Conservation (phyloP, 2,888 invertebrate genomes). For the Amphipoea lucens region DNA sequence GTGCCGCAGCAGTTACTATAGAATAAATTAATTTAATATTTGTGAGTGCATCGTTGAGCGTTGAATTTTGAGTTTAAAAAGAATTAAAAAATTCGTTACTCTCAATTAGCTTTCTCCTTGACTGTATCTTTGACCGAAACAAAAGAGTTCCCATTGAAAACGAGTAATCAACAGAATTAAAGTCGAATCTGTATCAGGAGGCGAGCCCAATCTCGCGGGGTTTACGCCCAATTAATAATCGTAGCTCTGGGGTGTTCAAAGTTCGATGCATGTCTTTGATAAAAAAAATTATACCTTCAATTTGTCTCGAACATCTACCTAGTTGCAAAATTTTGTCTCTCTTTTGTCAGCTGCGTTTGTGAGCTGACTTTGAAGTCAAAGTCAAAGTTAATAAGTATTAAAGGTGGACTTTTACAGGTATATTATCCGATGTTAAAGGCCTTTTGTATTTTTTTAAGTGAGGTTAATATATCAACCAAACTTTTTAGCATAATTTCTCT, state of each 20-base stretch:
- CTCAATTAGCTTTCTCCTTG: constrained; percentile 56
- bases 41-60: not conserved
- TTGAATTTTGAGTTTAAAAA: constrained; percentile 5
- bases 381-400: no score
- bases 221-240: constrained; percentile 87
- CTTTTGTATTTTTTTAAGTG: no score
- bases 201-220: constrained; percentile 74
- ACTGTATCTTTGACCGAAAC: constrained; percentile 50
- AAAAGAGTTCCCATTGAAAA: constrained; percentile 67
- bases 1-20: not conserved
- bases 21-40: not conserved
- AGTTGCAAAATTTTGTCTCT: not conserved
- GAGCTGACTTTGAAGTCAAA: not conserved
- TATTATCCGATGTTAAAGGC: no score
- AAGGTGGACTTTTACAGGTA: not conserved
- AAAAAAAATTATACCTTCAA: not conserved
- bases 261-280: constrained; percentile 37
- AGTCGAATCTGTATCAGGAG: constrained; percentile 70
- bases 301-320: not conserved
- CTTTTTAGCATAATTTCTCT: no score
- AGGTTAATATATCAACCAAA: no score
- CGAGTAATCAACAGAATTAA: constrained; percentile 74
- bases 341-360: not conserved
- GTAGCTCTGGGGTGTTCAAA: constrained; percentile 71
- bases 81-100: constrained; percentile 21